Base-by-base conservation (phyloP, 2,797 vertebrate species). In the Macropodus opercularis region DNA sequence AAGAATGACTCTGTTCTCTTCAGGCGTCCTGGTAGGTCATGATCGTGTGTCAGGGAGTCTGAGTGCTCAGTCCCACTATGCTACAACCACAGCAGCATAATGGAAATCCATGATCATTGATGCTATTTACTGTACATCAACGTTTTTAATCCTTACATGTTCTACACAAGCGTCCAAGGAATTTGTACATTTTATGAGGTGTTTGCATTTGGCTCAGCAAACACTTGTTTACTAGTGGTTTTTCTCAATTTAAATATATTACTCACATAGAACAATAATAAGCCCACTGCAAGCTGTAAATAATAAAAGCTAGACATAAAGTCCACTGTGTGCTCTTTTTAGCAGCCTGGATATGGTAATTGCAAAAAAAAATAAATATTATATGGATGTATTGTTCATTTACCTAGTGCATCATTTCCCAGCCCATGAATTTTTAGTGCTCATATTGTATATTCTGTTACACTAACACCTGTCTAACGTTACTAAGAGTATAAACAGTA, bases 361-460 rank as follows among this genome's bases (percentile, higher is more conserved):
- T n/a, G 47, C 23, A 3, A 5, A 6, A 24, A 31, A 9, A 24
- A 15, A 32, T 15, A 13, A 6, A 18, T 9, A 17, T 38, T 6
- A 49, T 35, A 43, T 49, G 38, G 14, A 42, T 48, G 22, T 44
- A 38, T 32, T 39, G 38, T 43, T 43, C 32, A 52, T 52, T 43
- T 42, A 46, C 13, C 10, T 31, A 31, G 34, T 12, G 15, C 11
- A 14, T 24, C 21, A 6, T 46, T 46, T 19, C 4, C 15, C n/a
- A 35, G 22, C 13, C 31, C 18, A 12, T 44, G 19, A 19, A 12
- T 26, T 34, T n/a, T 6, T 48, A 24, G 4, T 23, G 23, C 13
- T 34, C 8, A 34, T 22, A 46, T 21, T 24, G n/a, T 34, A 24
- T 44, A 39, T 44, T 52, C 48, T 34, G 9, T n/a, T 14, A 2